Evolutionary conservation across 2,888 invertebrate genomes (phyloP).

Genomic region (Andrena marginata): DNA sequence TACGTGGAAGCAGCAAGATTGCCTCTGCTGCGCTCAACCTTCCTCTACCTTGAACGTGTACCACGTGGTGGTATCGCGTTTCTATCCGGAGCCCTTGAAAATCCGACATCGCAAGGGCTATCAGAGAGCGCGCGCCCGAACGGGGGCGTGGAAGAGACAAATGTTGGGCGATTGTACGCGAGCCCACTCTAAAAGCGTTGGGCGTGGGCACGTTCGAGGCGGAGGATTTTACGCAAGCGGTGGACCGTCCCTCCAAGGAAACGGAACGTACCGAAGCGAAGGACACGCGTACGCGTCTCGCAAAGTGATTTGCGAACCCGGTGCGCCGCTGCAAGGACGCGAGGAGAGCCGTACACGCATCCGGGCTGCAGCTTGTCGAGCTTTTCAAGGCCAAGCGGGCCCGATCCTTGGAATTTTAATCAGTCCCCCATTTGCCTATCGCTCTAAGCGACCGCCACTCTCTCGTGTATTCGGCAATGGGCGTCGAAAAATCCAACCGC

Average conservation of each 20-base stretch:
- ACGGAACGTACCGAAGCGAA: conserved; percentile 4
- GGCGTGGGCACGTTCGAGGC: background rate
- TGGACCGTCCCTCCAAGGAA: conserved; percentile 10
- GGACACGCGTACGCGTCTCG: conserved; percentile 43
- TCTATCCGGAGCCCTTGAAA: too few species aligned
- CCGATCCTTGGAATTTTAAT: conserved; percentile 63
- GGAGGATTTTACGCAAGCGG: conserved; percentile 7
- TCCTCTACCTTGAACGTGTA: too few species aligned
- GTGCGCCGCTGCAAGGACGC: conserved; percentile 43
- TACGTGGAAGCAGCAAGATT: too few species aligned
- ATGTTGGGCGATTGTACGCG: too few species aligned
- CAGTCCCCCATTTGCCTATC: conserved; percentile 43
- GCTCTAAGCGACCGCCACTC: background rate
- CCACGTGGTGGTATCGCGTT: too few species aligned
- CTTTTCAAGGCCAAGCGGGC: conserved; percentile 51
- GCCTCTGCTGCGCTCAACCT: too few species aligned
- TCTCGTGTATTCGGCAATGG: conserved; percentile 26
- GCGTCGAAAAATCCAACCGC: conserved; percentile 9
- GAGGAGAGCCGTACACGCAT: conserved; percentile 42
- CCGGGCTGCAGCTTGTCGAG: conserved; percentile 64
- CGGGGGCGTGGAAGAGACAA: too few species aligned
- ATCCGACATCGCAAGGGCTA: too few species aligned
- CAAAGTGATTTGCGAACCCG: conserved; percentile 49
- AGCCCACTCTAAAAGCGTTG: too few species aligned
- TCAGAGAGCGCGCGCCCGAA: too few species aligned